Percentiles rank a stretch among this genome's conserved stretches.
Conservation (phyloP, 37 sponge, comb jelly and placozoan genomes). For the Halisarca cf. caerulea region DNA sequence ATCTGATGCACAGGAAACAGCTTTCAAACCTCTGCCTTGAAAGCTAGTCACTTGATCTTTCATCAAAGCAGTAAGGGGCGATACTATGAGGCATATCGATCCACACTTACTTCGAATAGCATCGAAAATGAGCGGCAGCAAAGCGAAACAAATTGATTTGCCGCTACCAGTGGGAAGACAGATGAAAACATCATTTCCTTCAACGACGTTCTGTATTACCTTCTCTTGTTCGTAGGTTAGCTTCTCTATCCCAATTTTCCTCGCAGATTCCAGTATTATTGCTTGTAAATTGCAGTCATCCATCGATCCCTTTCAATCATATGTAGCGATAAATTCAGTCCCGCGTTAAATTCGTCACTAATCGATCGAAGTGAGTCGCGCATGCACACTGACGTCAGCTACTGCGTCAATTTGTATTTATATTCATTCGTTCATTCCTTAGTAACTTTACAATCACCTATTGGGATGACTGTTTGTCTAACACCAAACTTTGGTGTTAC, state of each 20-base stretch:
- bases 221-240: neutral
- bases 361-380: too few species aligned
- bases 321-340: too few species aligned
- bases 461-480: too few species aligned
- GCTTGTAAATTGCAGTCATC: neutral
- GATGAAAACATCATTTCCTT: conserved; percentile 6
- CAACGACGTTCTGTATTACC: neutral
- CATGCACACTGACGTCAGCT: too few species aligned
- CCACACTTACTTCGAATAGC: neutral
- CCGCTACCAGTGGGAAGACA: conserved; percentile 17
- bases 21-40: conserved; percentile 12
- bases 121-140: conserved; percentile 6
- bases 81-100: conserved; percentile 7
- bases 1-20: neutral
- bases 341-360: too few species aligned
- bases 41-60: conserved; percentile 22
- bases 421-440: too few species aligned
- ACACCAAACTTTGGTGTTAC: too few species aligned
- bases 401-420: too few species aligned
- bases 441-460: too few species aligned
- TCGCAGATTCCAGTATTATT: neutral
- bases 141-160: conserved; percentile 7
- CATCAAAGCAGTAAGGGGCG: conserved; percentile 17
- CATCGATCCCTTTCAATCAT: too few species aligned
- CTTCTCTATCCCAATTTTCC: neutral